Evolutionary conservation across 2,888 invertebrate genomes (phyloP), one percentile per base, ranked within the genome.

Genomic region (Bombyx huttoni): DNA sequence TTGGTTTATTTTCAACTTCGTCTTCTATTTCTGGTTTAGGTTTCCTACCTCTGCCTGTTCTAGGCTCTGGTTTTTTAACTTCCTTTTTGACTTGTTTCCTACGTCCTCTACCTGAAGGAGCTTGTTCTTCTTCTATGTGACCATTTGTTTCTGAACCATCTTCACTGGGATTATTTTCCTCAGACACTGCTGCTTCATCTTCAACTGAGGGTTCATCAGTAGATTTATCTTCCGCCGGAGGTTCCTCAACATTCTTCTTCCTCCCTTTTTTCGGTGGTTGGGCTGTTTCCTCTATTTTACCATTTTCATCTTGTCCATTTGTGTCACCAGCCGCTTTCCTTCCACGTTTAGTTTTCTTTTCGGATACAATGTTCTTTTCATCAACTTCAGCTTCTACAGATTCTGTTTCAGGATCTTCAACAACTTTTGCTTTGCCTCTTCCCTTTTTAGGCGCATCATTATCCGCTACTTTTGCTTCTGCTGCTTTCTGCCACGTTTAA

Each of bases 71-170:
- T 49, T 65, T 58, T 57, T 72, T 67, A 52, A 64, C 56, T 55
- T 81, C 82, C 60, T 85, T 84, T 55, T 85, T 86, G 13, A 64
- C 57, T 50, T 61, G 70, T 58, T 81, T 85, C 58, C 84, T 86
- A 8, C 77, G 75, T 13, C 84, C 81, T 60, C 67, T 75, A 49
- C 67, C 67, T 54, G 67, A 54, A 52, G 71, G 55, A 54, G 59
- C 61, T 51, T 65, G 58, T 55, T 59, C 54, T 53, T 73, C 73
- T 49, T 73, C 72, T 53, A 56, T 53, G 54, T 77, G 68, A 50
- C 74, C 81, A 76, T 84, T 80, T 46, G 70, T 57, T 57, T 77
- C 78, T 47, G 56, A 53, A 46, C 62, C 58, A 48, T 78, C 75
- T 54, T 72, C 70, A 62, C 67, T 72, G 49, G 63, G 63, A 54